Percentiles rank a stretch among this genome's conserved stretches.
These are phyloP conservation scores for Petrolisthes cinctipes DNA, from an alignment of 2,888 invertebrate genomes.

Conservation along the genomic window DNA sequence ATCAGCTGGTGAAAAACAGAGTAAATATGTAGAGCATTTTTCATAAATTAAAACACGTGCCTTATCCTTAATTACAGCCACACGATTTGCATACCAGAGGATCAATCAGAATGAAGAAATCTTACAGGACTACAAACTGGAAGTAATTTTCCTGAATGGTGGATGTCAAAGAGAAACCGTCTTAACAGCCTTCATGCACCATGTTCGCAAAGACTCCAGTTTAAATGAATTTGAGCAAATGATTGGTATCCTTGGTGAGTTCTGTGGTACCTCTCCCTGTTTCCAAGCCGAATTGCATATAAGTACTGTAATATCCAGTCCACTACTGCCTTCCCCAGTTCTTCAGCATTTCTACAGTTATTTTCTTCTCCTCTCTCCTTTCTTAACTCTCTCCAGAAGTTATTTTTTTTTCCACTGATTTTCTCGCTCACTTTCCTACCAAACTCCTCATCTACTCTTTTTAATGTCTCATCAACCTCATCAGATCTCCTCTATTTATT, in stretches of 20 bases:
- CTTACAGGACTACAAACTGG: slow-evolving; percentile 76
- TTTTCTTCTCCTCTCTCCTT: background rate
- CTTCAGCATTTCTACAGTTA: background rate
- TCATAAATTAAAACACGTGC: too few relatives aligned
- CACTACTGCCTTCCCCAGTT: background rate
- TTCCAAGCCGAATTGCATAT: background rate
- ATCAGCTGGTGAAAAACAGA: too few relatives aligned
- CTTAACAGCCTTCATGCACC: slow-evolving; percentile 82
- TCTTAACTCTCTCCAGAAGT: too few relatives aligned
- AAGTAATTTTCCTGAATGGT: slow-evolving; percentile 76
- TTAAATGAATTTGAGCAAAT: slow-evolving; percentile 72
- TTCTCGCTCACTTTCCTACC: too few relatives aligned
- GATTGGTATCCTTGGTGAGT: slow-evolving; percentile 78
- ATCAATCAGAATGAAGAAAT: slow-evolving; percentile 76
- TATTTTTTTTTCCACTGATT: too few relatives aligned
- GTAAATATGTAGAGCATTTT: too few relatives aligned
- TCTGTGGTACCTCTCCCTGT: background rate
- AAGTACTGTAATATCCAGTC: background rate
- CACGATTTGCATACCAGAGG: slow-evolving; percentile 76
- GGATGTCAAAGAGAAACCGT: slow-evolving; percentile 81
- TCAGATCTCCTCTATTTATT: too few relatives aligned
- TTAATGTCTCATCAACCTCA: too few relatives aligned
- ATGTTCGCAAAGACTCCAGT: slow-evolving; percentile 72
- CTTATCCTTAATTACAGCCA: slow-evolving; percentile 71
- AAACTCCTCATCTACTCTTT: too few relatives aligned